Percentiles rank a stretch among this genome's conserved stretches.
Conservation (phyloP, 2,113 vertebrate genomes). For the Charadrius vociferus region DNA sequence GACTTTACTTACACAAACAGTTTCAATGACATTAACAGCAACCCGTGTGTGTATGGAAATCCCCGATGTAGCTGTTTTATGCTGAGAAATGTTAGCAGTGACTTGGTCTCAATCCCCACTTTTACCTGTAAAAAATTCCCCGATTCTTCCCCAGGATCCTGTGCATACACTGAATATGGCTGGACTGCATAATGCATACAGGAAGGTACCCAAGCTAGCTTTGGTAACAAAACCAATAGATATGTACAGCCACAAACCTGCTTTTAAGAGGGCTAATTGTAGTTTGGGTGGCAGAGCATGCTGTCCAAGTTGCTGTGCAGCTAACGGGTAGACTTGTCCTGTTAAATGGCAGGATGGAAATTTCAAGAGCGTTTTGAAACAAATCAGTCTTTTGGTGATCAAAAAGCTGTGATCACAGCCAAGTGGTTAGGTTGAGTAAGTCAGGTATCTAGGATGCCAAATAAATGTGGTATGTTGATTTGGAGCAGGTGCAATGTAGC, state of each 20-base stretch:
- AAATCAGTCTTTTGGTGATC: not conserved
- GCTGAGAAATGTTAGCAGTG: not conserved
- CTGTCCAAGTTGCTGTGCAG: not conserved
- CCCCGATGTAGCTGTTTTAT: not conserved
- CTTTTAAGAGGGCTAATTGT: not conserved
- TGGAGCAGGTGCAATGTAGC: not conserved
- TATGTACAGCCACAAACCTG: not conserved
- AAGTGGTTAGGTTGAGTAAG: not conserved
- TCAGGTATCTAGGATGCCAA: not conserved
- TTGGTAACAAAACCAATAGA: not conserved
- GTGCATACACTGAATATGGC: not conserved
- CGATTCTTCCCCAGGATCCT: not conserved
- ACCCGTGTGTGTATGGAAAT: not conserved
- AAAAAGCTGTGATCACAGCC: not conserved
- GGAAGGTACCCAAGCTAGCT: not conserved
- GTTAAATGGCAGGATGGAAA: not conserved
- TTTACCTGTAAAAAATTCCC: not conserved
- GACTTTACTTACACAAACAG: not conserved
- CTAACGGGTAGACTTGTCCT: not conserved
- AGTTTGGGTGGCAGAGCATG: not conserved
- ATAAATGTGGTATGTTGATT: not conserved
- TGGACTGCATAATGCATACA: not conserved
- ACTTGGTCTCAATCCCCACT: not conserved
- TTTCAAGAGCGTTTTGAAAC: not conserved
- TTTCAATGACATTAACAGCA: not conserved